Base-by-base conservation (phyloP, 2,888 invertebrate genomes). In the Lasiommata megera region DNA sequence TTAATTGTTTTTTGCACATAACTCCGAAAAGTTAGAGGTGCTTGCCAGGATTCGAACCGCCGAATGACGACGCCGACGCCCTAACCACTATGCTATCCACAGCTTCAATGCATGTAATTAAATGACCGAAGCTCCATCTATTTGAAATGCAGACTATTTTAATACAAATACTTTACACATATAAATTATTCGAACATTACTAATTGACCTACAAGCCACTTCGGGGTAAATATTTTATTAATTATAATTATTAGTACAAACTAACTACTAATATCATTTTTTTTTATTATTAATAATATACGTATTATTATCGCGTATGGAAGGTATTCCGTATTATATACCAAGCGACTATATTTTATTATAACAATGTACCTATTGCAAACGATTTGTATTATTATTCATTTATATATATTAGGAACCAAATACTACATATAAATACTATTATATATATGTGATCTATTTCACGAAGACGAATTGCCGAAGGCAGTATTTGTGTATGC, bases 191-290 rank as follows among this genome's bases (percentile, higher is more conserved):
- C 40, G 12, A 46, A 54, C 37, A 37, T 36, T 58, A 63, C 61
- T 88, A 88, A 88, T 88, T 88, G 88, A 88, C 88, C 83, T 82
- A 83, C 62, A 86, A 85, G 83, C 80, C 84, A 83, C 84, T 76
- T 81, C 61, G 78, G 80, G 75, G 78, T 61, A 61, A 54, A 58
- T 58, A 46, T 52, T 18, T 36, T 28, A 14, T 18, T 47, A 12
- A 43, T 43, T 3, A 23, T 23, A 2, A 43, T n/a, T 12, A 43
- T 43, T 43, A 52, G 18, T 43, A 52, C 12, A 17, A 31, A 41
- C 52, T 52, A 40, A 52, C 29, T 52, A 52, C 12, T 14, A 50
- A 46, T 46, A 31, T 46, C 46, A 46, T 16, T 46, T 11, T 29
- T 38, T 11, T 34, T 34, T 11, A 50, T 37, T 36, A 50, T 51